Conservation (phyloP, 2,113 vertebrate species). For the Labeo catla region DNA sequence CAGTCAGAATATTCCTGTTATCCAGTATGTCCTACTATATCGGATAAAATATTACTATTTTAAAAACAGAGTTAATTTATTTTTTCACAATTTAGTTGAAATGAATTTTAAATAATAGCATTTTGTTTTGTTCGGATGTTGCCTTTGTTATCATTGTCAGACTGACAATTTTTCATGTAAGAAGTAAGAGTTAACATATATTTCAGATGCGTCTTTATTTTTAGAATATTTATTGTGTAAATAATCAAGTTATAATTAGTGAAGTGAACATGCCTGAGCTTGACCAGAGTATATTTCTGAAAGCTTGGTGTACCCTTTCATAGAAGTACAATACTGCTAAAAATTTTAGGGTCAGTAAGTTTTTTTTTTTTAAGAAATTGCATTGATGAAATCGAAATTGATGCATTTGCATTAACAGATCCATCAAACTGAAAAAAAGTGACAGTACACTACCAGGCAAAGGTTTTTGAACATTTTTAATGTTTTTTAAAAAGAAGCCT, state of each 20-base stretch:
- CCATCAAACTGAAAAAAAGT: neutral
- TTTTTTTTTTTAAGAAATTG: neutral
- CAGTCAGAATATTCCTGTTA: neutral
- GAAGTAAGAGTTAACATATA: neutral
- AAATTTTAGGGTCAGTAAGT: neutral
- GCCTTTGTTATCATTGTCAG: neutral
- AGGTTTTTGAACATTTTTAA: too few species aligned
- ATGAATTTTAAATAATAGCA: neutral
- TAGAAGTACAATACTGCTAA: neutral
- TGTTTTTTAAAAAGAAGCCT: too few species aligned
- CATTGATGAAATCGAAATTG: neutral
- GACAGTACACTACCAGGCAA: neutral
- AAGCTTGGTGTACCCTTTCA: neutral
- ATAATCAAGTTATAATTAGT: neutral
- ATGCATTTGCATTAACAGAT: too few species aligned
- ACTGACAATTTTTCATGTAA: neutral
- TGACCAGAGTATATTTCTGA: neutral
- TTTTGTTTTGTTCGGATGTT: neutral
- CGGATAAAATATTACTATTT: neutral
- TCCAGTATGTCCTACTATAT: neutral
- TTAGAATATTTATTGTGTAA: neutral
- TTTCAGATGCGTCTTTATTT: neutral
- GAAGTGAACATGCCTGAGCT: neutral
- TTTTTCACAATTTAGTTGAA: neutral
- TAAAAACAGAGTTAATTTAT: neutral